Base-by-base conservation (phyloP, 1,140 invertebrate species). In the Homarus americanus region DNA sequence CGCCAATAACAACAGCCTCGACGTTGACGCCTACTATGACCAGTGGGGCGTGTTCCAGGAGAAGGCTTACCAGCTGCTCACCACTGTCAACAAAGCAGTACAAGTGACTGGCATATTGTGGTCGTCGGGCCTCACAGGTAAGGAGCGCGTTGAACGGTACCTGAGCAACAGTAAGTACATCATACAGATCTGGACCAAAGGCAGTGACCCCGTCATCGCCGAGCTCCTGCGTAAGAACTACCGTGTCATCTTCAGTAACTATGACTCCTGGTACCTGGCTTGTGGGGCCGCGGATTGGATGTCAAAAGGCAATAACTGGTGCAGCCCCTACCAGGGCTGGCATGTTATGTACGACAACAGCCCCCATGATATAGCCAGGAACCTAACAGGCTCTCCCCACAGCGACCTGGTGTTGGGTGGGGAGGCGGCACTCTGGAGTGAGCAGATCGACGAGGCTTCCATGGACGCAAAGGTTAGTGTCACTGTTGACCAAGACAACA, bases 221-320 rank as follows among this genome's bases (percentile, higher is more conserved):
- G 95, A 96, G 82, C 94, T 98, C 2, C 93, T 97, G 1, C 94
- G 96, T 44, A 96, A 97, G 36, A 96, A 96, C 44, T 97, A 96
- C 92, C 95, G 95, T 75, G 94, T 97, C 0, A 97, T 98, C 89
- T 95, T 98, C 82, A 97, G 97, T 0, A 97, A 98, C 93, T 97
- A 97, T 92, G 97, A 98, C 94, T 96, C 96, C 0, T 94, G 97
- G 0, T 97, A 98, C 93, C 95, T 98, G 7, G 97, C 97, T 93
- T 98, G 97, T 93, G 97, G 97, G 69, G 97, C 95, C 93, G 97
- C 97, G 1, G 96, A 96, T 49, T 97, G 97, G 97, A 94, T 97
- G 40, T 28, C 73, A 12, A 3, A 1, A 12, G 41, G 76, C 4
- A 1, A 41, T n/a, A 92, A 78, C 24, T 53, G 83, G 97, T 98